These are phyloP conservation scores for Macrophya annulata DNA, from an alignment of 2,888 invertebrate species.

Conservation along the genomic window DNA sequence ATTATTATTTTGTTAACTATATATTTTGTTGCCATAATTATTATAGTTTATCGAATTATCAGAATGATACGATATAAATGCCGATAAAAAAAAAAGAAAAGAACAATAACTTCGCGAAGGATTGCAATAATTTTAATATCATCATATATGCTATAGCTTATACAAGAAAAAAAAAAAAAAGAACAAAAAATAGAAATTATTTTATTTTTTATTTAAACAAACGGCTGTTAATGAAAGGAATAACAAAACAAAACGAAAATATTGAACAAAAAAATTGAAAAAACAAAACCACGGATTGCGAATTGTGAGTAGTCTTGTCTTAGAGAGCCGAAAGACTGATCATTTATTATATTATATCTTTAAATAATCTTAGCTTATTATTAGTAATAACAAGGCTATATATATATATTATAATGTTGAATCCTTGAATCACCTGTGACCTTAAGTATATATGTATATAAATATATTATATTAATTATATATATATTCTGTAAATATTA, in stretches of 20 bases:
- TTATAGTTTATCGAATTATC: not conserved
- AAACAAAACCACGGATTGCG: constrained; percentile 8
- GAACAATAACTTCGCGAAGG: not conserved
- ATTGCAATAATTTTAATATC: not conserved
- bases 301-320: constrained; percentile 58
- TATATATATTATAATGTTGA: constrained; percentile 48
- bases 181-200: too few species aligned
- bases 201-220: not conserved
- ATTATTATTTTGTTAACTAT: not conserved
- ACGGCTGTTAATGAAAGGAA: constrained; percentile 4
- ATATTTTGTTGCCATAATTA: not conserved
- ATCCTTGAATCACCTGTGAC: constrained; percentile 55
- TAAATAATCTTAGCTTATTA: constrained; percentile 22
- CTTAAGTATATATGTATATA: constrained; percentile 35
- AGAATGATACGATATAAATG: not conserved
- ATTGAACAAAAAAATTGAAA: too few species aligned
- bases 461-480: not conserved
- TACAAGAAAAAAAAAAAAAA: not conserved
- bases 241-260: not conserved
- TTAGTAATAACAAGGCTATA: constrained; percentile 56
- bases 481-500: constrained; percentile 37
- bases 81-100: not conserved
- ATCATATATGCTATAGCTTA: not conserved
- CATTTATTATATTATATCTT: constrained; percentile 27
- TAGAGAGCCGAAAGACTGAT: constrained; percentile 73